Evolutionary conservation across 1,140 invertebrate species (phyloP), one percentile per base, ranked within the genome.

Genomic region (Lanistes nyassanus): DNA sequence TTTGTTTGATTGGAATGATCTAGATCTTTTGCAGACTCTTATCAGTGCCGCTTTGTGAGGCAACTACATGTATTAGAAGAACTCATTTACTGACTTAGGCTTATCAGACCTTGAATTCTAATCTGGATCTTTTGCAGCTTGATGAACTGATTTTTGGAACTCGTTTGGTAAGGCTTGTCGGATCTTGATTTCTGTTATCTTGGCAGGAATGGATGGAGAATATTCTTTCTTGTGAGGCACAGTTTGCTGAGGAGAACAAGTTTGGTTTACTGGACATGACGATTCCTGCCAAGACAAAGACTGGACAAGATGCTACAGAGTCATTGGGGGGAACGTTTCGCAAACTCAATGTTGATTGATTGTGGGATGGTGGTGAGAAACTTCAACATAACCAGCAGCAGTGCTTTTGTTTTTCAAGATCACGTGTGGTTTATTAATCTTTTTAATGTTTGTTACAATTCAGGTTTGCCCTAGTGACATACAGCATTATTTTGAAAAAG

Each of bases 201-300:
- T 64, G 60, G 37, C 60, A 83, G 80, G 77, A 79, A n/a, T 82
- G 78, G 80, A 71, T 58, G 16, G 67, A 82, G 9, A 60, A 56
- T n/a, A 47, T 83, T 29, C 26, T 80, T 26, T 62, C 72, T 13
- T 80, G 75, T 73, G 81, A 83, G 66, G 78, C 68, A 16, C 70
- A 83, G n/a, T 83, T 81, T 79, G 75, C 76, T 62, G 71, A 79
- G 39, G 79, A 82, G 42, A 71, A 76, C 19, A 82, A 83, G 73
- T 83, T 79, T 39, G 80, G 79, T 31, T 31, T 84, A 0, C 31
- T 79, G 16, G 42, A 76, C 51, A 36, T 75, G 67, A 65, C 64
- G 3, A 65, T 65, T 21, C 36, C 75, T 6, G 37, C 74, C 21
- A 55, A 73, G 29, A 60, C 53, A 23, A 66, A 60, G 19, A 79